A percentile compares a stretch with the other conserved stretches of the same genome.
Evolutionary conservation across 2,888 invertebrate species (phyloP).

Genomic region (Aspidapion aeneum): DNA sequence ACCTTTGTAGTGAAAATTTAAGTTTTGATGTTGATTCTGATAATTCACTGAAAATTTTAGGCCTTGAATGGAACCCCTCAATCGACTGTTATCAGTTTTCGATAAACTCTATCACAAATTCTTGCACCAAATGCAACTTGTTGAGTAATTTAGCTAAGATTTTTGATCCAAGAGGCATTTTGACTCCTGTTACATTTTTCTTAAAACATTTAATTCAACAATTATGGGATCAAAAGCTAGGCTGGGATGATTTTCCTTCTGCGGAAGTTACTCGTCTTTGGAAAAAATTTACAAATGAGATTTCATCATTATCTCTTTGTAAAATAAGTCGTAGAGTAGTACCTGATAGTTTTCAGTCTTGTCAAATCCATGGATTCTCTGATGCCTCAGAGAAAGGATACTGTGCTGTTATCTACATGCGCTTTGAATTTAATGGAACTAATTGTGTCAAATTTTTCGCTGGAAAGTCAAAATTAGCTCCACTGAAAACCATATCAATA

Average conservation of each 20-base stretch:
- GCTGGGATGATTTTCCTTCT: conserved; percentile 4
- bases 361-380: conserved; percentile 3
- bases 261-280: neutral
- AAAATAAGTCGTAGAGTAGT: neutral
- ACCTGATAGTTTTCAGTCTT: neutral
- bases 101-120: neutral
- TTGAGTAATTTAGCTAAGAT: conserved; percentile 3
- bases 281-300: neutral
- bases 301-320: neutral
- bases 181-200: conserved; percentile 3
- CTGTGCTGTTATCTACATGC: neutral
- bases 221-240: conserved; percentile 1
- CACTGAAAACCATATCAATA: conserved; percentile 1
- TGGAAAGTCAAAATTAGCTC: conserved; percentile 7
- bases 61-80: conserved; percentile 1
- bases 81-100: neutral
- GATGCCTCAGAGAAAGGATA: conserved; percentile 2
- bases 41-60: neutral
- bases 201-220: conserved; percentile 2
- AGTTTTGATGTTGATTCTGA: neutral
- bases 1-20: neutral
- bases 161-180: conserved; percentile 6
- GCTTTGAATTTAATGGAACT: neutral
- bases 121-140: conserved; percentile 4
- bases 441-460: conserved; percentile 3